These are phyloP conservation scores for Oxycera nigricornis DNA, from an alignment of 2,888 invertebrate genomes.

Conservation along the genomic window DNA sequence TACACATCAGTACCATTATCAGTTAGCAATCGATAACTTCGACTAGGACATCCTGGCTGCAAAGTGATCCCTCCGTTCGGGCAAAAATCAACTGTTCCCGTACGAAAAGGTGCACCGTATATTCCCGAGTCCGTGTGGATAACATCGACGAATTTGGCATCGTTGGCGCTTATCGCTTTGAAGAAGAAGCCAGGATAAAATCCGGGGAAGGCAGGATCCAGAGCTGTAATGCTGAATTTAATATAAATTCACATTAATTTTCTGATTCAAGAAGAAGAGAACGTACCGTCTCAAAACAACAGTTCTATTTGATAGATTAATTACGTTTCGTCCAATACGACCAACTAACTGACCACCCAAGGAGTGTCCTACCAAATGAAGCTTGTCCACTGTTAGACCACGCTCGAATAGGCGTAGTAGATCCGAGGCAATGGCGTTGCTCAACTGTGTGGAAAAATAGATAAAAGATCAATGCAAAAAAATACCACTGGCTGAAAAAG, in stretches of 20 bases:
- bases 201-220: constrained; percentile 69
- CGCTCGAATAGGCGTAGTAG: constrained; percentile 56
- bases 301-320: constrained; percentile 45
- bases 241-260: not conserved
- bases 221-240: constrained; percentile 65
- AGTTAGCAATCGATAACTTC: constrained; percentile 44
- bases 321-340: constrained; percentile 55
- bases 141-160: constrained; percentile 67
- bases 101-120: constrained; percentile 64
- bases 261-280: not conserved
- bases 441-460: constrained; percentile 49
- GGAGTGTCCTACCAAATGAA: constrained; percentile 61
- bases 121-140: constrained; percentile 70
- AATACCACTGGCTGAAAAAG: too few species aligned
- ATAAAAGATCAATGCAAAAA: too few species aligned
- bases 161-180: constrained; percentile 59
- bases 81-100: constrained; percentile 66
- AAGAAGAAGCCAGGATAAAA: constrained; percentile 60
- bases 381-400: constrained; percentile 55
- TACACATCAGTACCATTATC: constrained; percentile 41
- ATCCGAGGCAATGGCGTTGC: constrained; percentile 54
- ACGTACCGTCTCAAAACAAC: not conserved
- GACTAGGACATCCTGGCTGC: constrained; percentile 64
- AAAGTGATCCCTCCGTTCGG: constrained; percentile 64
- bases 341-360: constrained; percentile 60